Evolutionary conservation across 1,140 invertebrate species (phyloP), one percentile per base, ranked within the genome.

Genomic region (Drosophila pachea): DNA sequence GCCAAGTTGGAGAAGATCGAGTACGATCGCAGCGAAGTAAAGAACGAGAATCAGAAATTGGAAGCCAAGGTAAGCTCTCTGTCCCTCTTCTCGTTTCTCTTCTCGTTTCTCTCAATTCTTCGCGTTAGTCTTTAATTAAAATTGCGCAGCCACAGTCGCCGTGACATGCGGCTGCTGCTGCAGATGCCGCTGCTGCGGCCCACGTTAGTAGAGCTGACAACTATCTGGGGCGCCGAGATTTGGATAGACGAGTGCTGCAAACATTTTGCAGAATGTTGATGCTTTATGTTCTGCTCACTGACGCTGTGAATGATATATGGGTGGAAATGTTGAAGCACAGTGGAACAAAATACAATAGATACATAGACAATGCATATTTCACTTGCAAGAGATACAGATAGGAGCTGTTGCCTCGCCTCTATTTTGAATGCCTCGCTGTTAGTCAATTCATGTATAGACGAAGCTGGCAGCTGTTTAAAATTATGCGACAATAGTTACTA

Each of bases 21-120:
- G 88, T 92, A 92, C 79, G 97, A 98, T 88, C 92, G 95, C 63
- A 94, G 92, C 76, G 93, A 94, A 73, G 92, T 97, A 86, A 97
- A 98, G 90, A 93, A 94, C 76, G 94, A 96, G 76, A 97, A 95
- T 87, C 96, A 97, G 78, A 95, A 94, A 90, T 90, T 98, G 60
- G 97, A 98, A 90, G 93, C 94, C 62, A 97, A 97, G 94, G 97
- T 98, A 90, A 93, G 94, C 45, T 11, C 0, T 12, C 22, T 32
- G 45, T 7, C n/a, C 16, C 16, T 36, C 52, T 45, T 12, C 43
- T 31, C 49, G n/a, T 7, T 42, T 7, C n/a, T 6, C 7, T 12
- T 12, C 40, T 42, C 40, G 12, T 22, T 22, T 45, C n/a, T 14
- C 48, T 8, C 45, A 32, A 52, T 22, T 29, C 22, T 31, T 14